These are phyloP conservation scores for Trichosurus vulpecula DNA, from an alignment of 2,797 vertebrate genomes.

Conservation along the genomic window DNA sequence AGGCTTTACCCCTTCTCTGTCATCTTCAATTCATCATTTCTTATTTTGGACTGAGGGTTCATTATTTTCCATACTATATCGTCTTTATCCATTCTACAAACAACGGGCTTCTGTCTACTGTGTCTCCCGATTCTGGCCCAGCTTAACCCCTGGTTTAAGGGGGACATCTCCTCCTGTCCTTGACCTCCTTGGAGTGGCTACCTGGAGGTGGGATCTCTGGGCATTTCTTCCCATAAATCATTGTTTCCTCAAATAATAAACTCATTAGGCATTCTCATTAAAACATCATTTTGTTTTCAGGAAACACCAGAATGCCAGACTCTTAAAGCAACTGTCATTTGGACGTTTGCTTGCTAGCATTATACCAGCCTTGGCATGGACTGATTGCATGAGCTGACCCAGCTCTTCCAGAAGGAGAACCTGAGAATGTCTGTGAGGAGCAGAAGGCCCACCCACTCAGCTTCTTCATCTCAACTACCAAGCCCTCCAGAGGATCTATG, in stretches of 20 bases:
- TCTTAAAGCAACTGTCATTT: background rate
- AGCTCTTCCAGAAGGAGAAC: background rate
- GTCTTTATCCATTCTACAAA: background rate
- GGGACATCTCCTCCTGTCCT: background rate
- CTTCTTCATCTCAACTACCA: background rate
- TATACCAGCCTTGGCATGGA: background rate
- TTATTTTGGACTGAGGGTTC: no score
- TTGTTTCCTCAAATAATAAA: background rate
- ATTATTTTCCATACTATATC: no score
- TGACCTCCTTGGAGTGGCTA: background rate
- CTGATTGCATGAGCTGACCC: background rate
- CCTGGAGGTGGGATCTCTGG: background rate
- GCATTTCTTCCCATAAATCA: background rate
- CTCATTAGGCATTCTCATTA: background rate
- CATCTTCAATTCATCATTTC: no score
- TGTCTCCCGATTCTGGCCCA: no score
- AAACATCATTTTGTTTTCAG: background rate
- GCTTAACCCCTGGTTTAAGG: no score
- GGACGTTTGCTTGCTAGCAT: background rate
- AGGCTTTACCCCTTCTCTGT: no score
- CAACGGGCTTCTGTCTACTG: no score
- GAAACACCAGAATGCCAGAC: background rate
- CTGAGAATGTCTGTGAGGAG: fast-evolving
- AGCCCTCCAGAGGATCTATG: no score
- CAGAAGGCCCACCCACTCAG: background rate